Percentiles rank a stretch among this genome's conserved stretches.
phyloP scores from a whole-genome alignment of 2,113 vertebrate species.

The Phylloscopus trochilus region DNA sequence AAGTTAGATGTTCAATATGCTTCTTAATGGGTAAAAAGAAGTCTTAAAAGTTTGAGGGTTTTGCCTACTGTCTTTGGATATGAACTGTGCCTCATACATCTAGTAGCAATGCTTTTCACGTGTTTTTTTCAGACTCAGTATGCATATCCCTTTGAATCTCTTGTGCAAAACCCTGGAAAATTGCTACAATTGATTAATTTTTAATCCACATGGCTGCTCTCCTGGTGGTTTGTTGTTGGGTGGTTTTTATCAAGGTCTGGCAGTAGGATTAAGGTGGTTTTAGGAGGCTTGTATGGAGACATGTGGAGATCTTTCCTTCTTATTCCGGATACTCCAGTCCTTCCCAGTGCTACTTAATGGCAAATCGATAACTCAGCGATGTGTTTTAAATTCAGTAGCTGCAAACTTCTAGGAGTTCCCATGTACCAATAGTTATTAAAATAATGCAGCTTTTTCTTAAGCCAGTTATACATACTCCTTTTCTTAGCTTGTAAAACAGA shows the following conservation, averaged over 20 bases:
- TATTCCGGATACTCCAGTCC: rapidly evolving
- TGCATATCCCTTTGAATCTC: background rate
- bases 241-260: background rate
- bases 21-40: background rate
- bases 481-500: background rate
- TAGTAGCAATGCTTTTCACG: background rate
- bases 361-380: background rate
- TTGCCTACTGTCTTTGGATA: background rate
- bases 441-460: background rate
- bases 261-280: background rate
- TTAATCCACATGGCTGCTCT: background rate
- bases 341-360: background rate
- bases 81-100: background rate
- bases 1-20: background rate
- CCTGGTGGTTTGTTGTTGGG: background rate
- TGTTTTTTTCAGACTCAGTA: background rate
- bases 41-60: background rate
- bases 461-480: background rate
- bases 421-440: background rate
- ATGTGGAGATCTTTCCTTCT: background rate
- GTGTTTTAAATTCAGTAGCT: background rate
- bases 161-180: background rate
- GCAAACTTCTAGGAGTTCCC: background rate
- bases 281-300: background rate
- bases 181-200: background rate